These are phyloP conservation scores for Cecropterus lyciades DNA, from an alignment of 1,140 invertebrate genomes.

Conservation along the genomic window DNA sequence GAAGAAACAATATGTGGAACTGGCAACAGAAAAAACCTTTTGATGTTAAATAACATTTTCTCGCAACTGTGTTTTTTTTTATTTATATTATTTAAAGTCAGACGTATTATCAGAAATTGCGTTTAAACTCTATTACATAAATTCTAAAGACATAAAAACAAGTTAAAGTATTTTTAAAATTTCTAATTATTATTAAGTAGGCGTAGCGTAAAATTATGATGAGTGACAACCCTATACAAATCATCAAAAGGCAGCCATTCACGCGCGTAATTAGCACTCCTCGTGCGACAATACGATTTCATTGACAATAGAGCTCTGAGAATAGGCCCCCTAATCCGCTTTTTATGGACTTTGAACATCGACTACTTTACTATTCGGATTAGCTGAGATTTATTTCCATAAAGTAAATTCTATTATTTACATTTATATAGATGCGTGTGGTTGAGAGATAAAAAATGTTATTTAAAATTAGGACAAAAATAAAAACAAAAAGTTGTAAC, in stretches of 20 bases:
- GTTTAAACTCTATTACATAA: no score
- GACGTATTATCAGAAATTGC: no score
- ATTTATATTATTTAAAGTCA: no score
- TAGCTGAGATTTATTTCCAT: background rate
- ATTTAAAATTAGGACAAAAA: no score
- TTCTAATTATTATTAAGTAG: slow-evolving; percentile 2
- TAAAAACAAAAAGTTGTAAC: no score
- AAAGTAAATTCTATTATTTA: background rate
- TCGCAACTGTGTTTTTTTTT: no score
- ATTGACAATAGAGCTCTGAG: slow-evolving; percentile 58
- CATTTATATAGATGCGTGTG: background rate
- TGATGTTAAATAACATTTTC: no score
- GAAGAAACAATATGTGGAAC: no score
- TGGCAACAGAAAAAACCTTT: no score
- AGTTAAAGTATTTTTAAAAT: background rate
- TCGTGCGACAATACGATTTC: slow-evolving; percentile 66
- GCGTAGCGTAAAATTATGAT: slow-evolving; percentile 21
- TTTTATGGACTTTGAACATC: slow-evolving; percentile 49
- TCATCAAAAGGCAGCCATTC: slow-evolving; percentile 64
- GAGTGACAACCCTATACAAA: background rate
- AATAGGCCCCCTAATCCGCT: slow-evolving; percentile 62
- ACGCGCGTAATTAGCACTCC: slow-evolving; percentile 72
- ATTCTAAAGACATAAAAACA: no score
- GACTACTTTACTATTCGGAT: slow-evolving; percentile 25
- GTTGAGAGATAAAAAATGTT: background rate